Evolutionary conservation across 2,113 vertebrate species (phyloP).

Genomic region (Tragelaphus imberbis): DNA sequence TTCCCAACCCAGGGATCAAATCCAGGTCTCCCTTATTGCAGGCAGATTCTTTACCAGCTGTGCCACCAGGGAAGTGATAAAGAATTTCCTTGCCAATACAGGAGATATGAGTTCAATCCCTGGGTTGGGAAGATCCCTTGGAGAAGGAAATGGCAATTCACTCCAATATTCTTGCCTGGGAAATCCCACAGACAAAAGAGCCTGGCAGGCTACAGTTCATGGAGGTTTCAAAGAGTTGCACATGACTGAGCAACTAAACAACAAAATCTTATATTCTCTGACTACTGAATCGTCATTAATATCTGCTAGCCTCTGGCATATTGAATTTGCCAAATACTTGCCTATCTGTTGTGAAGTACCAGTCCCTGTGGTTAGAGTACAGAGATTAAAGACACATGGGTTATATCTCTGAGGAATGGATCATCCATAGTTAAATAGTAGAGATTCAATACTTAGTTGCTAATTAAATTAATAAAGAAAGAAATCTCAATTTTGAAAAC

Average conservation of each 20-base stretch:
- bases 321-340: neutral
- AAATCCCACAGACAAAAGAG: neutral
- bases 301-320: neutral
- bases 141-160: neutral
- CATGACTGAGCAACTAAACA: neutral
- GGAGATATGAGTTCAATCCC: neutral
- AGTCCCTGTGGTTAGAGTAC: neutral
- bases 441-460: neutral
- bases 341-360: neutral
- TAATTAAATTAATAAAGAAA: neutral
- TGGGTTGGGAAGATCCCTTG: rapidly evolving
- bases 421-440: neutral
- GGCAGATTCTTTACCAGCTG: neutral
- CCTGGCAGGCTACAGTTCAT: neutral
- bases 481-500: neutral
- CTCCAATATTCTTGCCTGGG: neutral
- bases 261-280: neutral
- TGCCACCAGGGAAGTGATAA: neutral
- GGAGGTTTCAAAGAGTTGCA: neutral
- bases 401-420: neutral
- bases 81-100: neutral
- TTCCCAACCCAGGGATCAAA: neutral
- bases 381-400: neutral
- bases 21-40: neutral
- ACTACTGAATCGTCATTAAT: neutral